Conservation (phyloP, 2,113 vertebrate species). For the Hyperopisus bebe region DNA sequence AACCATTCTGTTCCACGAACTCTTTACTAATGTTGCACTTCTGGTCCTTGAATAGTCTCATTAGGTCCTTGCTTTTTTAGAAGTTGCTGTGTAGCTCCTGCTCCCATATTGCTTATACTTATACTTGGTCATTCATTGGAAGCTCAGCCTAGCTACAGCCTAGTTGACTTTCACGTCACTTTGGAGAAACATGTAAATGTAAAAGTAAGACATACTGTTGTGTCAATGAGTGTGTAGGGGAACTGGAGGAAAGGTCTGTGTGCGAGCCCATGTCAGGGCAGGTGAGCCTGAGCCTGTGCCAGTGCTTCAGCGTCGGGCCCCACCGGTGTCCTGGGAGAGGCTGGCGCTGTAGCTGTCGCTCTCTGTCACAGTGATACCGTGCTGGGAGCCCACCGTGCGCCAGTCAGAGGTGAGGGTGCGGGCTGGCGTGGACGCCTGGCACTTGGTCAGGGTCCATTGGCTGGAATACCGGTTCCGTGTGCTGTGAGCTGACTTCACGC, state of each 20-base stretch:
- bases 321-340: conserved; percentile 96
- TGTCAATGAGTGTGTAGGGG: not conserved
- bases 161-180: not conserved
- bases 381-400: conserved; percentile 92
- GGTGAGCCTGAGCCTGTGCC: not conserved
- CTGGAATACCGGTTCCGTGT: conserved; percentile 94
- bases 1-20: not conserved
- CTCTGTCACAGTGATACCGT: conserved; percentile 93
- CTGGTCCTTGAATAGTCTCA: not conserved
- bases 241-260: not conserved
- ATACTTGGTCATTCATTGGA: not conserved
- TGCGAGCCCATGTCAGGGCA: not conserved
- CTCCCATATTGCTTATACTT: not conserved
- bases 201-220: not conserved
- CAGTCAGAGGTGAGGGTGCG: conserved; percentile 94
- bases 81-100: not conserved
- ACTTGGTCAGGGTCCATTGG: conserved; percentile 97
- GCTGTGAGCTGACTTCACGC: conserved; percentile 88
- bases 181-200: not conserved
- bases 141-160: not conserved
- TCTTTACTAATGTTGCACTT: not conserved
- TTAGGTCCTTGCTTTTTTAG: not conserved
- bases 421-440: conserved; percentile 89
- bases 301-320: not conserved
- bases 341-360: conserved; percentile 98